Conservation (phyloP, 2,888 invertebrate genomes). For the Oxystoma pomonae region DNA sequence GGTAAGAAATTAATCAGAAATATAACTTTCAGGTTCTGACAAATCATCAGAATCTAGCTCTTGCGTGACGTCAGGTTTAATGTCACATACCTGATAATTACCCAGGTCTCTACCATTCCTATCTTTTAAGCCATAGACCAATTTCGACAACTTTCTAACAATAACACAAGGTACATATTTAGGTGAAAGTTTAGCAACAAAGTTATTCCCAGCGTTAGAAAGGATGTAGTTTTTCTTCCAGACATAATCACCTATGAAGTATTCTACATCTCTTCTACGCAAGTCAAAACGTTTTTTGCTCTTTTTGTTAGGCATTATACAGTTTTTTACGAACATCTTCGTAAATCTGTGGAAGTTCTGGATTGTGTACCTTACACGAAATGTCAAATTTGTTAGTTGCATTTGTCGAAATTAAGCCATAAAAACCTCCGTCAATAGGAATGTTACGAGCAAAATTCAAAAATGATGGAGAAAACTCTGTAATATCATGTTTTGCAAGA, state of each 20-base stretch:
- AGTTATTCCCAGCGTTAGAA: slow-evolving; percentile 21
- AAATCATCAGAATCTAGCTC: too few species aligned
- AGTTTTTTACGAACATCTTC: slow-evolving; percentile 17
- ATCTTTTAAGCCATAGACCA: too few species aligned
- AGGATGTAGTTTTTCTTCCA: slow-evolving; percentile 24
- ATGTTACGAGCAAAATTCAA: slow-evolving; percentile 22
- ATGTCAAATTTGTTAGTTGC: slow-evolving; percentile 8
- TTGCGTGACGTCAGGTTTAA: too few species aligned
- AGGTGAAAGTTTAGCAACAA: slow-evolving; percentile 23
- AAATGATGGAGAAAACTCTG: slow-evolving; percentile 19
- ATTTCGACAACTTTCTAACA: too few species aligned
- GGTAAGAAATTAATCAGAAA: too few species aligned
- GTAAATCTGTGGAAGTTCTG: slow-evolving; percentile 16
- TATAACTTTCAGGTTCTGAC: too few species aligned
- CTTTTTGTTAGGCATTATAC: too few species aligned
- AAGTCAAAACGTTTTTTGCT: too few species aligned
- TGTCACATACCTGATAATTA: slow-evolving; percentile 27
- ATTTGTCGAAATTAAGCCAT: slow-evolving; percentile 20
- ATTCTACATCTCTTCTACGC: slow-evolving; percentile 20
- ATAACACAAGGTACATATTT: slow-evolving; percentile 26
- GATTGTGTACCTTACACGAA: slow-evolving; percentile 9
- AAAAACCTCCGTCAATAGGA: slow-evolving; percentile 21
- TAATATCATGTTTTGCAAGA: slow-evolving; percentile 21
- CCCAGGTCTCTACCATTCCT: slow-evolving; percentile 22
- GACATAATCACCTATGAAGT: slow-evolving; percentile 24